Evolutionary conservation across 2,797 vertebrate species (phyloP), one percentile per base, ranked within the genome.

Genomic region (Pachyuromys duprasi): DNA sequence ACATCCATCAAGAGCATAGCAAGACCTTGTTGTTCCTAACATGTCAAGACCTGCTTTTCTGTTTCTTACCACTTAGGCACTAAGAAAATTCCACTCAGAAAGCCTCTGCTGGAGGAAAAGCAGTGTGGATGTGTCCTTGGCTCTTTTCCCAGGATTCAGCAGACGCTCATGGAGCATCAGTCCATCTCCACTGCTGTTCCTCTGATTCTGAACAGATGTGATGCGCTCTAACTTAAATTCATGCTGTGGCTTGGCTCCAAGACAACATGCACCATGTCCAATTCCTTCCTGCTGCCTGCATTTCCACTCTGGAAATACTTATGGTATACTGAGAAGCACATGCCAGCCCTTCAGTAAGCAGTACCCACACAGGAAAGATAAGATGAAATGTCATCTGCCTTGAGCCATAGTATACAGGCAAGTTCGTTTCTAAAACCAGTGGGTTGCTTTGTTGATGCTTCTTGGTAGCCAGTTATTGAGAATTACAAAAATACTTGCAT

Each of bases 291-390:
- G 49, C 49, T 75, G 87, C 81, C 31, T 76, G 60, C 67, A 63
- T 65, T 65, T 82, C 63, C 63, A 60, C 76, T 87, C 70, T 95
- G 70, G 45, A 90, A 95, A 89, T 6, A 45, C 20, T 33, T 65
- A 42, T 36, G 3, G 36, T 82, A 45, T 55, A 8, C 62, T 31
- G 60, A 80, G 67, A 81, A 31, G 5, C 22, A 4, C 45, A 2
- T 20, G 67, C 63, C 82, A 87, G 83, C 17, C 84, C 45, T 74
- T 69, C 60, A 49, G 45, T 36, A 45, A 78, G 87, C 72, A 93
- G 53, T 11, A 36, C 8, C 26, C 36, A 69, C 36, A 22, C 69
- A 28, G 20, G 1, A 53, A 63, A 70, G 18, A 53, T 9, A 70
- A 80, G 13, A 60, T 33, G 53, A 76, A 81, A 74, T 20, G 45